Base-by-base conservation (phyloP, 2,888 invertebrate genomes). In the Elmis aenea region DNA sequence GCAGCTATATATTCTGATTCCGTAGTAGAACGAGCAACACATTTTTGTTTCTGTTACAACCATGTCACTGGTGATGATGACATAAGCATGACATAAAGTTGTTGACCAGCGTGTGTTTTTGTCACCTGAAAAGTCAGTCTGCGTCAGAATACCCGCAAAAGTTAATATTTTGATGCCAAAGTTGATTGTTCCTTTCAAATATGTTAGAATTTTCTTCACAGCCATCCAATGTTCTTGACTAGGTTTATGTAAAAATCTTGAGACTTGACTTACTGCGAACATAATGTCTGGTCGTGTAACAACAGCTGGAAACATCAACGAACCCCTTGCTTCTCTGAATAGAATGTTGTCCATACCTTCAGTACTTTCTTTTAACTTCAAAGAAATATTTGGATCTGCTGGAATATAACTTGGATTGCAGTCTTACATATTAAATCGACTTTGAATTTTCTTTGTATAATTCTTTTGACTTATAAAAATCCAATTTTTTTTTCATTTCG, bases 381-480 rank as follows among this genome's bases (percentile, higher is more conserved):
- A 2, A 13, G 8, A n/a, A n/a, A n/a, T n/a, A n/a, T n/a, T n/a
- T n/a, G n/a, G n/a, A n/a, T n/a, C n/a, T n/a, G n/a, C n/a, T n/a
- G n/a, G n/a, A n/a, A n/a, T n/a, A n/a, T n/a, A n/a, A n/a, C n/a
- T n/a, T n/a, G n/a, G n/a, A n/a, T n/a, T n/a, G n/a, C n/a, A n/a
- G n/a, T n/a, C n/a, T n/a, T n/a, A n/a, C n/a, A n/a, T n/a, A n/a
- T n/a, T n/a, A n/a, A n/a, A n/a, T n/a, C n/a, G n/a, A n/a, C n/a
- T n/a, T n/a, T n/a, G n/a, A n/a, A n/a, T n/a, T n/a, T n/a, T n/a
- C n/a, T n/a, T n/a, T n/a, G n/a, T n/a, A n/a, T n/a, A n/a, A n/a
- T n/a, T n/a, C n/a, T n/a, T n/a, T 27, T 15, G 27, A 13, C 9
- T 4, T 5, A 25, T 25, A n/a, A 25, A 25, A 11, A 12, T 25